These are phyloP conservation scores for Aromia moschata DNA, from an alignment of 2,888 invertebrate genomes.

Conservation along the genomic window DNA sequence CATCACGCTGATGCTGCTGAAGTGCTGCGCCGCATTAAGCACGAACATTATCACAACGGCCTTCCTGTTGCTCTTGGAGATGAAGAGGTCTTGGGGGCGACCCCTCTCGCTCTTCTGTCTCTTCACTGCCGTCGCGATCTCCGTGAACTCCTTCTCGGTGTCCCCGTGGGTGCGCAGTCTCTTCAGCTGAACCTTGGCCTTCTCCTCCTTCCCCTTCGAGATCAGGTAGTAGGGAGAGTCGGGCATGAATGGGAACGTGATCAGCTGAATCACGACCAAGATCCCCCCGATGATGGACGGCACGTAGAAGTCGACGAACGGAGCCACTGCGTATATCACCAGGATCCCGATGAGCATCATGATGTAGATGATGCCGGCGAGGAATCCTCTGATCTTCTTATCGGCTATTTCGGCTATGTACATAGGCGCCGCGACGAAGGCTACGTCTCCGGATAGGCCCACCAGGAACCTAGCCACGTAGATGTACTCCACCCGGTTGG, in stretches of 20 bases:
- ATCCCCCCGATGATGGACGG: constrained; percentile 51
- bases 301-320: constrained; percentile 50
- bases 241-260: constrained; percentile 53
- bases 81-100: constrained; percentile 55
- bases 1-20: constrained; percentile 60
- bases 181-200: constrained; percentile 52
- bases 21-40: constrained; percentile 58
- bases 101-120: constrained; percentile 57
- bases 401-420: constrained; percentile 62
- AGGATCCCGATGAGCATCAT: constrained; percentile 61
- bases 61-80: constrained; percentile 57
- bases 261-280: constrained; percentile 54
- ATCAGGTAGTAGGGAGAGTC: constrained; percentile 59
- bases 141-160: constrained; percentile 55
- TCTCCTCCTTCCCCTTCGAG: constrained; percentile 54
- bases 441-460: constrained; percentile 60
- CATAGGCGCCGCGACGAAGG: constrained; percentile 62
- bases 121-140: constrained; percentile 56
- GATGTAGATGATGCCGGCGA: constrained; percentile 59
- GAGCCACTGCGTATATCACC: constrained; percentile 58
- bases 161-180: constrained; percentile 49
- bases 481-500: constrained; percentile 52
- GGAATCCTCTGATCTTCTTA: constrained; percentile 59
- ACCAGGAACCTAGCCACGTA: constrained; percentile 58
- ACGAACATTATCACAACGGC: constrained; percentile 59